A percentile compares a stretch with the other conserved stretches of the same genome.
Evolutionary conservation across 2,888 invertebrate genomes (phyloP).

Genomic region (Toxonevra muliebris): DNA sequence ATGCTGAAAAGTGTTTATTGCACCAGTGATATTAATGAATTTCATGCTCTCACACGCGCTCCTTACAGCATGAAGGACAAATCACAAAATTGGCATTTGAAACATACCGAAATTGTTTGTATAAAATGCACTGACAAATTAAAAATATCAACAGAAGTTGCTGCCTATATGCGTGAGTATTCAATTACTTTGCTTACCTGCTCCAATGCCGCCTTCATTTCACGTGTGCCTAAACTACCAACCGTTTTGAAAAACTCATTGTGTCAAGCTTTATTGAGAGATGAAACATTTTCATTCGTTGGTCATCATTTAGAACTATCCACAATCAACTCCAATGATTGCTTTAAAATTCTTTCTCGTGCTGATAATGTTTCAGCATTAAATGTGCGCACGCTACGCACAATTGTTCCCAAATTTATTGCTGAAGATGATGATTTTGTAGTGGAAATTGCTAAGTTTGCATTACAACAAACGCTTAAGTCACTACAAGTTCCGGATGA

Average conservation of each 20-base stretch:
- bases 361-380: constrained; percentile 12
- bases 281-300: constrained; percentile 26
- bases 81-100: no score
- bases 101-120: constrained; percentile 21
- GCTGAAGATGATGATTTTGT: constrained; percentile 40
- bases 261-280: constrained; percentile 29
- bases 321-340: constrained; percentile 30
- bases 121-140: constrained; percentile 20
- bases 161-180: constrained; percentile 18
- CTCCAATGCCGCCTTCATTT: neutral
- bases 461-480: constrained; percentile 42
- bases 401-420: constrained; percentile 44
- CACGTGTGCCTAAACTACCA: constrained; percentile 15
- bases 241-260: constrained; percentile 23
- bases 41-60: no score
- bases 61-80: no score
- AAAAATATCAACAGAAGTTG: constrained; percentile 10
- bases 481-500: constrained; percentile 23
- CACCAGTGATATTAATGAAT: constrained; percentile 1
- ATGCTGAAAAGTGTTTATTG: constrained; percentile 26
- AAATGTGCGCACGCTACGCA: constrained; percentile 29
- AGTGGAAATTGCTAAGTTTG: constrained; percentile 39
- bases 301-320: constrained; percentile 46
- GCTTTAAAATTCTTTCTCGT: constrained; percentile 28
- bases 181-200: constrained; percentile 5